phyloP scores from a whole-genome alignment of 2,797 vertebrate genomes.

The Graptemys geographica region DNA sequence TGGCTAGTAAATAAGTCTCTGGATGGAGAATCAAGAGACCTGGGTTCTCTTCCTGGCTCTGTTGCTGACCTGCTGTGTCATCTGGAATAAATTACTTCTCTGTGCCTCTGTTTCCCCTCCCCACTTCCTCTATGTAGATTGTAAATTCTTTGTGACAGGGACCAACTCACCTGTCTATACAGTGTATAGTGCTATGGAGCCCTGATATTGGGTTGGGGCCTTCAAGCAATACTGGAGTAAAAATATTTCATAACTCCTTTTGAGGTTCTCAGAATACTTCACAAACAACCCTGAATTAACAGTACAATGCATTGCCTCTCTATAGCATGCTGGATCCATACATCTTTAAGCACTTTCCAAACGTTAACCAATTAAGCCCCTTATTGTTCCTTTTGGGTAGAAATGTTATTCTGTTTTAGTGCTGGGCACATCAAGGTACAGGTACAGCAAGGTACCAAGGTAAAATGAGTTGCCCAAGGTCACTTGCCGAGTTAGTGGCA shows the following conservation, averaged over 20 bases:
- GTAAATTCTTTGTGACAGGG: background rate
- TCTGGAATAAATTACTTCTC: background rate
- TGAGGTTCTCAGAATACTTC: background rate
- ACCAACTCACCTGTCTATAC: background rate
- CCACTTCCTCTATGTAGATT: background rate
- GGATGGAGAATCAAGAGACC: background rate
- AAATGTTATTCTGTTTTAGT: background rate
- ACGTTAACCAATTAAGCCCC: background rate
- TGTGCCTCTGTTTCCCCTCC: background rate
- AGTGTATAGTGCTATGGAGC: background rate
- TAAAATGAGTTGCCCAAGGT: background rate
- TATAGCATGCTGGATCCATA: background rate
- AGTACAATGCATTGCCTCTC: background rate
- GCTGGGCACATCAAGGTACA: background rate
- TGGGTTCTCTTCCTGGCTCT: background rate
- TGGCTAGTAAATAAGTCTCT: background rate
- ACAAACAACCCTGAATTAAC: background rate
- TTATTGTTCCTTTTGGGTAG: background rate
- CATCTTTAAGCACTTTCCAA: background rate
- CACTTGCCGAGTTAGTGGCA: background rate
- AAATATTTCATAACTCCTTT: background rate
- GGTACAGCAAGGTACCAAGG: background rate
- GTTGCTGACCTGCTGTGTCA: background rate
- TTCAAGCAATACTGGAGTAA: background rate
- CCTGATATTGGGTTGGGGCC: background rate